These are phyloP conservation scores for Vimba vimba DNA, from an alignment of 2,113 vertebrate species.

Conservation along the genomic window DNA sequence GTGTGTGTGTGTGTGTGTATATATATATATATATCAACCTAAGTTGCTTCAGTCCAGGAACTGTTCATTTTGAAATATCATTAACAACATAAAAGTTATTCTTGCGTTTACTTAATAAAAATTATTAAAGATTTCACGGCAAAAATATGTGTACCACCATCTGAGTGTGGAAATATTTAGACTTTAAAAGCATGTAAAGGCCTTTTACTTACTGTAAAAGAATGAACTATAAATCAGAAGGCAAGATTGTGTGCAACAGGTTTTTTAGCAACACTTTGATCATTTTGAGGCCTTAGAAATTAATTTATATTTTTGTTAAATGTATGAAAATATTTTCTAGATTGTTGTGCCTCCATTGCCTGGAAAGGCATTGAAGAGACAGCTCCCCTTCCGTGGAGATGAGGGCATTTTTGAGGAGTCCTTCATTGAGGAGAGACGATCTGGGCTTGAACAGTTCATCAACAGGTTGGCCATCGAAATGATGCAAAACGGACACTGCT, in stretches of 20 bases:
- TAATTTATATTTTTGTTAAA: not conserved
- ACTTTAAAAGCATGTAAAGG: too few relatives aligned
- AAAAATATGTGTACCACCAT: too few relatives aligned
- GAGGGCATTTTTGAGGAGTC: conserved; percentile 98
- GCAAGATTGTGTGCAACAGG: not conserved
- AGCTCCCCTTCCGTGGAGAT: conserved; percentile 94
- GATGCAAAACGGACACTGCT: not conserved
- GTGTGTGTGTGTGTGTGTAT: too few relatives aligned
- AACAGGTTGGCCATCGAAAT: conserved; percentile 83
- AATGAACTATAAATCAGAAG: not conserved
- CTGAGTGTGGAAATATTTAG: too few relatives aligned
- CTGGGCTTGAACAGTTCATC: conserved; percentile 97
- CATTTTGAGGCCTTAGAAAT: not conserved
- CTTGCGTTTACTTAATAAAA: too few relatives aligned
- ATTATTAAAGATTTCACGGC: too few relatives aligned
- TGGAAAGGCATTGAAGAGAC: conserved; percentile 97
- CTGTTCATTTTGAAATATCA: too few relatives aligned
- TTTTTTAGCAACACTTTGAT: not conserved
- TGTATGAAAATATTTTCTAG: conserved; percentile 67
- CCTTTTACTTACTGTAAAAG: not conserved
- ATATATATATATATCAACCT: too few relatives aligned
- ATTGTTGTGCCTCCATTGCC: conserved; percentile 98
- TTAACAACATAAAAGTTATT: too few relatives aligned
- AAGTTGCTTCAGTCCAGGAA: too few relatives aligned
- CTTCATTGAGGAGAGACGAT: conserved; percentile 95